These are phyloP conservation scores for Sebastes trivittatus DNA, from an alignment of 2,797 vertebrate genomes.

Conservation along the genomic window DNA sequence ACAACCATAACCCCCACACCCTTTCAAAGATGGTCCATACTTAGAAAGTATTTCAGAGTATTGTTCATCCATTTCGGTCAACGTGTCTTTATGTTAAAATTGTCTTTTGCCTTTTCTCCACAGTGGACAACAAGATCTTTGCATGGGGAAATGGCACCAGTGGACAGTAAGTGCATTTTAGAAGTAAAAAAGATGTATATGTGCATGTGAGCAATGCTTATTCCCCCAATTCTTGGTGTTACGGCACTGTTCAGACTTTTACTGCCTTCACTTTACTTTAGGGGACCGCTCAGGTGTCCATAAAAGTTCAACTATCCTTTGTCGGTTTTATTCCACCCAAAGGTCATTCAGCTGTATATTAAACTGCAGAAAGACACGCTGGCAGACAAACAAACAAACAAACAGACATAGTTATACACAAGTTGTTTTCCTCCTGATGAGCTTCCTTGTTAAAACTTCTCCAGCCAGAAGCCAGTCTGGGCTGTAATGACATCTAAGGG, in stretches of 20 bases:
- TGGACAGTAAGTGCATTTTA: conserved; percentile 68
- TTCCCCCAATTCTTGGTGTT: neutral
- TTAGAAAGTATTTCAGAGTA: neutral
- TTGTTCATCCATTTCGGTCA: neutral
- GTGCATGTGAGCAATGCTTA: neutral
- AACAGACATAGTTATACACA: conserved; percentile 40
- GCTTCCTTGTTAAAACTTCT: conserved; percentile 74
- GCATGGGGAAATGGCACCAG: conserved; percentile 67
- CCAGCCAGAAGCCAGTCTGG: conserved; percentile 58
- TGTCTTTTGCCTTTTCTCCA: conserved; percentile 18
- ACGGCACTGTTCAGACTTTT: neutral
- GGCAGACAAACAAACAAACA: conserved; percentile 10
- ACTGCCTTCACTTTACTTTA: neutral
- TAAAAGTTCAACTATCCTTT: conserved; percentile 10
- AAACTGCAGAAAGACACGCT: conserved; percentile 23
- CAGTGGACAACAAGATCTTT: conserved; percentile 67
- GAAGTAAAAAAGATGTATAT: neutral
- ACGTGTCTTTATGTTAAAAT: neutral
- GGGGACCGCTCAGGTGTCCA: conserved; percentile 3
- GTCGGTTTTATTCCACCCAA: conserved; percentile 2
- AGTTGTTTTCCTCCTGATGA: conserved; percentile 64
- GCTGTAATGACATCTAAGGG: conserved; percentile 73
- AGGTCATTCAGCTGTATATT: conserved; percentile 14
- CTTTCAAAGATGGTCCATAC: neutral
- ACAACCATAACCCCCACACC: neutral